Conservation (phyloP, 2,888 invertebrate genomes). For the Branchellion lobata region DNA sequence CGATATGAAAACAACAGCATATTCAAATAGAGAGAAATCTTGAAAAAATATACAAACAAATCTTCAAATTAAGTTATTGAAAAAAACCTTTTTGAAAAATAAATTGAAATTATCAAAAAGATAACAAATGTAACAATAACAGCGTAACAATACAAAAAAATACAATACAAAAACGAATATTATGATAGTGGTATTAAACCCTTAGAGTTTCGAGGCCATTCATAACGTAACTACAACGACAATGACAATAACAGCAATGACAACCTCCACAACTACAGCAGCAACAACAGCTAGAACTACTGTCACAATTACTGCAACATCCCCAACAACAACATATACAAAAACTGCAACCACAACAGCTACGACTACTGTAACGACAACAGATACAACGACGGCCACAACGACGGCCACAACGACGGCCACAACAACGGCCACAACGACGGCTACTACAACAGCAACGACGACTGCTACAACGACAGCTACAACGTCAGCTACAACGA, state of each 20-base stretch:
- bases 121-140: no score
- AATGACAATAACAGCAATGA: constrained; percentile 17
- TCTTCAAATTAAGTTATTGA: no score
- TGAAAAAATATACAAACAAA: no score
- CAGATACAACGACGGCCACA: neutral
- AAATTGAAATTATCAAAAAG: no score
- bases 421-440: neutral
- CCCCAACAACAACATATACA: neutral
- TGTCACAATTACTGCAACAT: neutral
- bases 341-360: constrained; percentile 8
- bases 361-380: neutral
- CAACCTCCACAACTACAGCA: constrained; percentile 6
- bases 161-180: no score
- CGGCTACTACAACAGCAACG: constrained; percentile 9
- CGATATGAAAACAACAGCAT: no score
- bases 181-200: no score
- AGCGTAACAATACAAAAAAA: no score
- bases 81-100: no score
- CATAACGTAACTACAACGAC: neutral
- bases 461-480: neutral
- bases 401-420: neutral
- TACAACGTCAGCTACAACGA: neutral
- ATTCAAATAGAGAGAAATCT: no score
- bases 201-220: no score
- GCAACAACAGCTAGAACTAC: neutral